Percentiles rank a stretch among this genome's conserved stretches.
Conservation (phyloP, 2,797 vertebrate species). For the Dendrocincla tyrannina region DNA sequence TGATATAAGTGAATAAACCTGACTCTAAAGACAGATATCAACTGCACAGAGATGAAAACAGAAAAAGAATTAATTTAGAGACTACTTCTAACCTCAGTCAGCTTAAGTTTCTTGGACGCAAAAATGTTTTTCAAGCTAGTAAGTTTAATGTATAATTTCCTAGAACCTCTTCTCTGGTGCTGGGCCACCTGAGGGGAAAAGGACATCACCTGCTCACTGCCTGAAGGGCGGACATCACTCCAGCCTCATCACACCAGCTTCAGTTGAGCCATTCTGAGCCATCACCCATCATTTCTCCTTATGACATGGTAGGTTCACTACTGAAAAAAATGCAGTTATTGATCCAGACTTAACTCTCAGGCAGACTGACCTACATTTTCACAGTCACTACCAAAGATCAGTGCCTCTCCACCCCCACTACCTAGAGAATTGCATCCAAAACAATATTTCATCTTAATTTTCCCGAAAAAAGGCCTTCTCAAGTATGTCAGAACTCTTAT, state of each 20-base stretch:
- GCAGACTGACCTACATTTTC: neutral
- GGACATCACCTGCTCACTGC: neutral
- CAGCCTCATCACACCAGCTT: neutral
- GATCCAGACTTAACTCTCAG: neutral
- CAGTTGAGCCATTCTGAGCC: neutral
- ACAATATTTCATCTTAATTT: neutral
- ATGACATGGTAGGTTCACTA: neutral
- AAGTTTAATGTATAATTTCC: neutral
- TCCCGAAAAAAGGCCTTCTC: neutral
- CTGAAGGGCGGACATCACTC: rapidly evolving
- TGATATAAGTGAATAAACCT: rapidly evolving
- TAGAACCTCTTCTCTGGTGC: neutral
- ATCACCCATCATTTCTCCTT: neutral
- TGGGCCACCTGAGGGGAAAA: neutral
- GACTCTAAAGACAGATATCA: neutral
- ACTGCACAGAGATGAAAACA: neutral
- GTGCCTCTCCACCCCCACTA: neutral
- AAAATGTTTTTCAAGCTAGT: neutral
- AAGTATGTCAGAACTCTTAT: neutral
- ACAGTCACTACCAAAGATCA: neutral
- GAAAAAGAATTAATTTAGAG: neutral
- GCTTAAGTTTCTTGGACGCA: neutral
- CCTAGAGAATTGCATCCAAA: neutral
- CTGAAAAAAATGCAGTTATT: neutral
- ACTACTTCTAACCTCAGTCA: neutral